Conservation (phyloP, 2,888 invertebrate species). For the Dynastes maya region DNA sequence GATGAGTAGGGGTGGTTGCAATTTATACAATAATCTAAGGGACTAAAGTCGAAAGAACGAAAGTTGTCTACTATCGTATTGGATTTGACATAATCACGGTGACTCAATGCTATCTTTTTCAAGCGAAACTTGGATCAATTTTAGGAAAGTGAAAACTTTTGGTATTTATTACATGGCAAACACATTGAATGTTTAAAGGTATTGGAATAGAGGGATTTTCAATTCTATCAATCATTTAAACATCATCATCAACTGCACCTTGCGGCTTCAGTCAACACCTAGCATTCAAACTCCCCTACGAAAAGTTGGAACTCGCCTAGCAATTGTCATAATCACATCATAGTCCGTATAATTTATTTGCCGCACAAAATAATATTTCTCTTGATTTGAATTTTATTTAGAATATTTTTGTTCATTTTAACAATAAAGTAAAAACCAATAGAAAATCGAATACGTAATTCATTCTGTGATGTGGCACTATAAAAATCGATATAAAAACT, state of each 20-base stretch:
- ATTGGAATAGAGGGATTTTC: not conserved
- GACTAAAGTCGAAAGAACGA: conserved; percentile 2
- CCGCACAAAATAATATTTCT: too few species aligned
- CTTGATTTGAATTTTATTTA: not conserved
- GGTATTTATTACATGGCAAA: not conserved
- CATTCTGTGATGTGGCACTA: not conserved
- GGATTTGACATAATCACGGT: conserved; percentile 11
- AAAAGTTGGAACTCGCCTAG: too few species aligned
- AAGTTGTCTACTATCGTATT: conserved; percentile 1
- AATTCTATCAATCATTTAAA: not conserved
- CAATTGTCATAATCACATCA: not conserved
- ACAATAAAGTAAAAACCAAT: not conserved
- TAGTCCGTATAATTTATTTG: too few species aligned
- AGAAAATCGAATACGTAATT: not conserved
- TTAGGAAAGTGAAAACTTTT: not conserved
- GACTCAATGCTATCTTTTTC: not conserved
- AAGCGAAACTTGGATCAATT: not conserved
- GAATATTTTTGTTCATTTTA: too few species aligned
- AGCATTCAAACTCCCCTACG: not conserved
- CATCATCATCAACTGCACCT: not conserved
- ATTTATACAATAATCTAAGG: conserved; percentile 42
- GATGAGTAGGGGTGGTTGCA: conserved; percentile 36
- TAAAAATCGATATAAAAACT: not conserved
- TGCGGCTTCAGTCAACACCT: not conserved
- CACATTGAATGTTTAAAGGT: not conserved